Evolutionary conservation across 2,113 vertebrate genomes (phyloP).

Genomic region (Aegithalos caudatus): DNA sequence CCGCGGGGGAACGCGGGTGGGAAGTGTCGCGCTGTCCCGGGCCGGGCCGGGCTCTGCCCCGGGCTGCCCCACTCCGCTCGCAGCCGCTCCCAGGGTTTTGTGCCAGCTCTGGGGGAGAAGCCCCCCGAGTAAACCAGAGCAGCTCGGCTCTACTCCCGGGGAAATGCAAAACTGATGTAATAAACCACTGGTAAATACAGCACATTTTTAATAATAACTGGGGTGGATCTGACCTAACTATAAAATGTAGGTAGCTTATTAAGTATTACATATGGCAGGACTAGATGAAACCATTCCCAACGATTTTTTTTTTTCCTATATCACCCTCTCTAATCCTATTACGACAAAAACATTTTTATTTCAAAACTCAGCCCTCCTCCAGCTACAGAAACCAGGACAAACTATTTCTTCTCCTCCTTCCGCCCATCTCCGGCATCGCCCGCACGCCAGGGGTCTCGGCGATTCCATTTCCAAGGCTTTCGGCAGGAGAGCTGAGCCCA

Average conservation of each 20-base stretch:
- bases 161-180: slow-evolving; percentile 68
- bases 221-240: slow-evolving; percentile 71
- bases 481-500: slow-evolving; percentile 56
- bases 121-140: slow-evolving; percentile 35
- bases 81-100: neutral
- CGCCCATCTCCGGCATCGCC: slow-evolving; percentile 12
- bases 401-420: slow-evolving; percentile 16
- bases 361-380: slow-evolving; percentile 57
- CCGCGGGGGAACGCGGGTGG: neutral
- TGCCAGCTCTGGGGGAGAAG: neutral
- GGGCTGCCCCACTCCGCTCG: neutral
- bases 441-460: slow-evolving; percentile 44
- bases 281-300: slow-evolving; percentile 69
- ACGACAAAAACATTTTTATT: slow-evolving; percentile 68
- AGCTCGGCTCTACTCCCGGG: slow-evolving; percentile 45
- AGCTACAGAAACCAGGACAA: slow-evolving; percentile 28
- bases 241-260: slow-evolving; percentile 73
- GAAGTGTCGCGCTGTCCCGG: slow-evolving; percentile 14
- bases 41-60: neutral
- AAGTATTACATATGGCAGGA: slow-evolving; percentile 74
- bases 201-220: slow-evolving; percentile 71
- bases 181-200: slow-evolving; percentile 73
- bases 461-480: slow-evolving; percentile 59
- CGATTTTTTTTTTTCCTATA: slow-evolving; percentile 40
- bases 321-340: slow-evolving; percentile 66